Conservation (phyloP, 2,113 vertebrate species). For the Paramisgurnus dabryanus region DNA sequence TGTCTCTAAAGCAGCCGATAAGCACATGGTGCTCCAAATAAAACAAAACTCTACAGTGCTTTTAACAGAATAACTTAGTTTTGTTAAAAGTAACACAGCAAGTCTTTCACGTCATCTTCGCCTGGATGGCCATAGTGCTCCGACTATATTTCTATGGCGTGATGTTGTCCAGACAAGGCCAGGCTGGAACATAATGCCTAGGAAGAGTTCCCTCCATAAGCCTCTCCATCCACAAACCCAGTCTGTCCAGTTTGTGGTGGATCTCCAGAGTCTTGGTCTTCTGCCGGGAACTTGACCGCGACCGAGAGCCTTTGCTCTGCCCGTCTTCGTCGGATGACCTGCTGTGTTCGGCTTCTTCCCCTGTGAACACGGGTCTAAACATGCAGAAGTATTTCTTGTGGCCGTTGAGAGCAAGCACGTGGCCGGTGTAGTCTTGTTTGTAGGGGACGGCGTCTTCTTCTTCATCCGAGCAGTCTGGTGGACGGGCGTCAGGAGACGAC, state of each 20-base stretch:
- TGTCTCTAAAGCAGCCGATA: neutral
- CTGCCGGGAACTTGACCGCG: neutral
- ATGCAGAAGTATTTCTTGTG: conserved; percentile 98
- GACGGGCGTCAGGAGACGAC: conserved; percentile 78
- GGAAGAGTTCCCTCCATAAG: conserved; percentile 93
- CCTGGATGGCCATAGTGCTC: no score
- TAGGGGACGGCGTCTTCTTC: conserved; percentile 72
- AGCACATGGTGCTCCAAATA: conserved; percentile 26
- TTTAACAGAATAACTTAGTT: conserved; percentile 2
- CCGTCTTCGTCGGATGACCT: conserved; percentile 69
- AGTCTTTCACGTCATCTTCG: neutral
- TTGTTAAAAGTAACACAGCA: neutral
- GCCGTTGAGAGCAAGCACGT: conserved; percentile 92
- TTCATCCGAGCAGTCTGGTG: conserved; percentile 81
- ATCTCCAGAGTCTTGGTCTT: conserved; percentile 77
- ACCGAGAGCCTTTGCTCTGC: conserved; percentile 64
- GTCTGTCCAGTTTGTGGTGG: conserved; percentile 89
- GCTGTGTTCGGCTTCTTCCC: conserved; percentile 73
- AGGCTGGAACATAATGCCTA: conserved; percentile 89
- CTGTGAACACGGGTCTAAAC: conserved; percentile 88
- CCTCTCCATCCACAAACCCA: conserved; percentile 95
- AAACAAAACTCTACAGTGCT: conserved; percentile 14
- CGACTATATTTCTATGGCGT: conserved; percentile 40
- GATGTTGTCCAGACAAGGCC: conserved; percentile 87
- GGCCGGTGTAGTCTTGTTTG: conserved; percentile 89